Percentiles rank a stretch among this genome's conserved stretches.
Conservation (phyloP, 2,113 vertebrate species). For the Anhinga rufa region DNA sequence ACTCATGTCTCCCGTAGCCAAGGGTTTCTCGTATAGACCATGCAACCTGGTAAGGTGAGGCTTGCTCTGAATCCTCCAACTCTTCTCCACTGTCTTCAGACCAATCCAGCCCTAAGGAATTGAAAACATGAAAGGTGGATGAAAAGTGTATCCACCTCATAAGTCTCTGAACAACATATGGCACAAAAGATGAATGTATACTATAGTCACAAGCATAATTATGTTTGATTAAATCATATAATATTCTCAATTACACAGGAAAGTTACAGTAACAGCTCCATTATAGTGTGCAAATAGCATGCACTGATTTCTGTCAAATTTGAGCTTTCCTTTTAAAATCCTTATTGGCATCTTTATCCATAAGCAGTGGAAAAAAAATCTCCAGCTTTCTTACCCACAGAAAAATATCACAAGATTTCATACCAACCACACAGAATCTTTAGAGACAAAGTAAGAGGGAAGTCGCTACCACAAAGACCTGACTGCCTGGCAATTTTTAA, state of each 20-base stretch:
- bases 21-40: constrained; percentile 84
- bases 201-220: background rate
- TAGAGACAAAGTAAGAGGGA: background rate
- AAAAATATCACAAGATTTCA: background rate
- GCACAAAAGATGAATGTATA: background rate
- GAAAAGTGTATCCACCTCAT: background rate
- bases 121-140: background rate
- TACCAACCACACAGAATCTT: background rate
- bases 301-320: background rate
- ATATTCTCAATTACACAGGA: background rate
- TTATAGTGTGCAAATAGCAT: background rate
- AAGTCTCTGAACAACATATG: background rate
- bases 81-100: constrained; percentile 97
- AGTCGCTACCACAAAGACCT: background rate
- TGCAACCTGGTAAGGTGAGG: constrained; percentile 80
- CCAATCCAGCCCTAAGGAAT: constrained; percentile 90
- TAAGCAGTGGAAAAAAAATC: background rate
- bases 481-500: background rate
- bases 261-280: background rate
- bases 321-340: background rate
- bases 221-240: background rate
- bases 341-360: background rate
- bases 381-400: background rate
- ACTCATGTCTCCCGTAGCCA: constrained; percentile 75
- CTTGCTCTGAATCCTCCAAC: constrained; percentile 81